Evolutionary conservation across 2,797 vertebrate genomes (phyloP).

Genomic region (Lemur catta): DNA sequence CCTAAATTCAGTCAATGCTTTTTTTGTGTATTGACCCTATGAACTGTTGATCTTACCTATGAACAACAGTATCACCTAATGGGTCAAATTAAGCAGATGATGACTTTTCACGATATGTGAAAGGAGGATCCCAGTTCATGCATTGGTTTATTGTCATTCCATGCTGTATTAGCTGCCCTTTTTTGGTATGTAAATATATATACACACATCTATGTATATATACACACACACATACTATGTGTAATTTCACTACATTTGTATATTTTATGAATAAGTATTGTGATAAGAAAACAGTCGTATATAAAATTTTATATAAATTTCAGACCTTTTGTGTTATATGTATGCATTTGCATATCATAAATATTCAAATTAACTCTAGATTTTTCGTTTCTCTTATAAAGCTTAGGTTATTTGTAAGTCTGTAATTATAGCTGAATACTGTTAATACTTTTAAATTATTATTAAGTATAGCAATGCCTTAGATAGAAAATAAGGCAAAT

Average conservation of each 20-base stretch:
- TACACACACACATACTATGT: background rate
- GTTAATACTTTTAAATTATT: slow-evolving; percentile 40
- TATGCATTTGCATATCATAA: slow-evolving; percentile 8
- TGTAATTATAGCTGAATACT: slow-evolving; percentile 18
- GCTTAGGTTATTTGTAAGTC: slow-evolving; percentile 4
- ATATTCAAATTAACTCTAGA: slow-evolving; percentile 5
- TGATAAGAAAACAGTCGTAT: slow-evolving; percentile 21
- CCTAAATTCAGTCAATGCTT: background rate
- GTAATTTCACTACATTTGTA: slow-evolving; percentile 10
- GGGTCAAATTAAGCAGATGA: background rate
- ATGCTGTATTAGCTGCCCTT: background rate
- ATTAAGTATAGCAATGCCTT: background rate
- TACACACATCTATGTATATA: background rate
- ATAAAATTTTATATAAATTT: slow-evolving; percentile 20
- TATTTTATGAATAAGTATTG: slow-evolving; percentile 41
- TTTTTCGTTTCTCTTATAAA: slow-evolving; percentile 3
- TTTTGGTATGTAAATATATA: slow-evolving; percentile 39
- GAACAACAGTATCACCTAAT: background rate
- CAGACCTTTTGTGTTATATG: slow-evolving; percentile 1
- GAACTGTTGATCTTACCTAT: background rate
- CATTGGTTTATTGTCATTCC: slow-evolving; percentile 44
- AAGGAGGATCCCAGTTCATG: slow-evolving; percentile 44
- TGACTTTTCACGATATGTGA: slow-evolving; percentile 44
- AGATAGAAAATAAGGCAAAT: background rate
- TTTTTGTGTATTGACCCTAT: slow-evolving; percentile 23